Evolutionary conservation across 1,140 invertebrate genomes (phyloP), one percentile per base, ranked within the genome.

Genomic region (Muscidifurax raptorellus): DNA sequence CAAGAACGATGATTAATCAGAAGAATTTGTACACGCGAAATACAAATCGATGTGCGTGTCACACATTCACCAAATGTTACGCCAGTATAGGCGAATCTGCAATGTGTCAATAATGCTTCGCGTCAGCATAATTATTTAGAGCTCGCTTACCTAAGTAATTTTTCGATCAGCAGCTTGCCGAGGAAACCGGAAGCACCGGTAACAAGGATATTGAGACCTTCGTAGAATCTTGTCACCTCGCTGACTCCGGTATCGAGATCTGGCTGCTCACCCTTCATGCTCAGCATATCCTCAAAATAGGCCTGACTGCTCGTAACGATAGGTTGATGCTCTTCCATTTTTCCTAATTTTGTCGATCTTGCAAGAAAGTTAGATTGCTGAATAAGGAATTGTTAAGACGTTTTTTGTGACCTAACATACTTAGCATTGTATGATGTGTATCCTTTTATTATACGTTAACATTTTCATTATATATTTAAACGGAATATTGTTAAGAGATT

Each of bases 161-260:
- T 96, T 88, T 96, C 95, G 9, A 96, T 90, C 5, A 96, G 87
- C 59, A 96, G 93, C 90, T 95, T 96, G 2, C 96, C 96, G 47
- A 96, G 90, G 86, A 96, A 96, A 30, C 96, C 96, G 36, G 95
- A 95, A 9, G 92, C 94, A 15, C 94, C 94, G 3, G 94, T 94
- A 7, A 94, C 71, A 44, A 94, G 89, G 32, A 94, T 81, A 52
- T 91, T 91, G 3, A 85, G 82, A 9, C 88, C 88, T 2, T 87
- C 71, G 30, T 86, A 93, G 85, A 91, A 93, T 59, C 89, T 25
- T 0, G 86, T 83, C 27, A 93, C 88, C 82, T 92, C 89, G 30
- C 71, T 77, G 9, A 25, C 28, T 32, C 59, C 76, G 3, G 28
- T 64, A 59, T 79, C 30, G 1, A 9, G 18, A 25, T 78, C 9